A percentile compares a stretch with the other conserved stretches of the same genome.
Conservation (phyloP, 2,888 invertebrate genomes). For the Tenthredo notha region DNA sequence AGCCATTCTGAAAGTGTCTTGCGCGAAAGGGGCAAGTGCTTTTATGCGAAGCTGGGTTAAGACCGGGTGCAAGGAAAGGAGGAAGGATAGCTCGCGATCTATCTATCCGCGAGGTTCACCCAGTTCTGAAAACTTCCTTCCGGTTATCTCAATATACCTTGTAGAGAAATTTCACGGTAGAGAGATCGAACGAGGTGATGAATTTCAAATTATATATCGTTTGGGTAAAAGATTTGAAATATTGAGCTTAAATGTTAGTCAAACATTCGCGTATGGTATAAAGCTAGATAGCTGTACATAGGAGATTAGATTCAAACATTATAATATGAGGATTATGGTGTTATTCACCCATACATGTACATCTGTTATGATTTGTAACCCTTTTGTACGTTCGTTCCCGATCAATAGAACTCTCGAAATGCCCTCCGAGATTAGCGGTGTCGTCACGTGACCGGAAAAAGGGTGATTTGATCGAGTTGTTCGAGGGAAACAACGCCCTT, state of each 20-base stretch:
- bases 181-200: not conserved
- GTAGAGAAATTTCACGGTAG: not conserved
- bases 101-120: slow-evolving; percentile 28
- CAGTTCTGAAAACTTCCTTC: slow-evolving; percentile 45
- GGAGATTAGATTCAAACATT: not conserved
- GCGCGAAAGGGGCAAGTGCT: slow-evolving; percentile 59
- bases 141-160: not conserved
- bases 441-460: slow-evolving; percentile 23
- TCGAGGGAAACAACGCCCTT: slow-evolving; percentile 44
- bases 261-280: not conserved
- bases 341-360: not conserved
- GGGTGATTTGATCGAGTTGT: slow-evolving; percentile 33
- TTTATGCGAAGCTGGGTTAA: slow-evolving; percentile 59
- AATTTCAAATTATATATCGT: slow-evolving; percentile 13
- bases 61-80: slow-evolving; percentile 50
- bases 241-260: not conserved
- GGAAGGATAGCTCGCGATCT: not conserved
- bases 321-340: not conserved
- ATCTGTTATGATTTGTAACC: slow-evolving; percentile 25
- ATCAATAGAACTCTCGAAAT: slow-evolving; percentile 38
- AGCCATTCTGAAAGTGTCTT: slow-evolving; percentile 64
- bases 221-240: not conserved
- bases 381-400: slow-evolving; percentile 2
- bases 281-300: not conserved
- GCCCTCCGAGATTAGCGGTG: slow-evolving; percentile 29